These are phyloP conservation scores for Xanthorhoe spadicearia DNA, from an alignment of 2,888 invertebrate species.

Conservation along the genomic window DNA sequence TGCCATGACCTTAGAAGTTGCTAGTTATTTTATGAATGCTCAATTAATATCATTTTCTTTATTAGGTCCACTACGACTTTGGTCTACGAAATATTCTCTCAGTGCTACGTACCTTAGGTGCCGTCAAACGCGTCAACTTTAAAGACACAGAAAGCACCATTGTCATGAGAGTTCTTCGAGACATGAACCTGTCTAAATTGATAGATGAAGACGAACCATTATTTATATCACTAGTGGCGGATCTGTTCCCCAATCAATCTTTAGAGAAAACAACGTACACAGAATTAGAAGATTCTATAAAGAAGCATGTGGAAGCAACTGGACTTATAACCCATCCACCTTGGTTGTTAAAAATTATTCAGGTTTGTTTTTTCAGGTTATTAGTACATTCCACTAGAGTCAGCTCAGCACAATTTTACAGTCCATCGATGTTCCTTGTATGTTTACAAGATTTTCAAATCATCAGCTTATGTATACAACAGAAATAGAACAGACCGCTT, in stretches of 20 bases:
- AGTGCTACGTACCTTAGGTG: conserved; percentile 95
- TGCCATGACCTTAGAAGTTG: no score
- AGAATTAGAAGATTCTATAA: conserved; percentile 94
- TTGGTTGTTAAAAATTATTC: conserved; percentile 97
- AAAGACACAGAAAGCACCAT: conserved; percentile 98
- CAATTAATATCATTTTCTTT: background rate
- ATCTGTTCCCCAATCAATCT: conserved; percentile 97
- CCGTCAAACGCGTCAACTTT: conserved; percentile 94
- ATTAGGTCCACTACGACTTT: conserved; percentile 97
- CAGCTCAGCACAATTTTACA: no score
- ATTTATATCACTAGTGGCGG: conserved; percentile 97
- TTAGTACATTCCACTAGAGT: no score
- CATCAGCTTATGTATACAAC: no score
- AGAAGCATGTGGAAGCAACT: conserved; percentile 91
- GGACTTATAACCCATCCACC: conserved; percentile 96
- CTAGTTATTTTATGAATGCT: no score
- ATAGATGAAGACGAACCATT: conserved; percentile 99
- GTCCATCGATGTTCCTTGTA: no score
- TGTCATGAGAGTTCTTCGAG: conserved; percentile 98
- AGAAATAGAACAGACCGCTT: no score
- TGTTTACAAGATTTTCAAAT: no score
- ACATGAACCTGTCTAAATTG: conserved; percentile 98
- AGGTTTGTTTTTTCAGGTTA: conserved; percentile 78
- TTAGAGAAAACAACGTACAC: conserved; percentile 96
- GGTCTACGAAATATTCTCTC: conserved; percentile 97